Evolutionary conservation across 2,113 vertebrate species (phyloP), one percentile per base, ranked within the genome.

Genomic region (Apus apus): DNA sequence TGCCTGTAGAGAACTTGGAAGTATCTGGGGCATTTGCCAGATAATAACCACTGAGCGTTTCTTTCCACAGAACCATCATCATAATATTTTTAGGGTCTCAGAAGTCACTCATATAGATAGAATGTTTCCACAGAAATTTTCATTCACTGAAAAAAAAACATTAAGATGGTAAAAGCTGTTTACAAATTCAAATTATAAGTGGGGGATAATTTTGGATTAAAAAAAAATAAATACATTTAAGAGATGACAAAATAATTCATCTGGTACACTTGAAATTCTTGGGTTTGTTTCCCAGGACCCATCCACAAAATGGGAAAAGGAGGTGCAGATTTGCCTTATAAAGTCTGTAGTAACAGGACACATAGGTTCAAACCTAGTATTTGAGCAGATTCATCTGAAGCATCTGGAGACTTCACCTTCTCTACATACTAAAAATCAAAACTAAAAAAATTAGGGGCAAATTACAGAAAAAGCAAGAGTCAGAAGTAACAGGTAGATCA

Each of bases 21-120:
- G 36, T 95, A 95, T 95, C 90, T 96, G 64, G 94, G 90, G 85
- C 75, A 92, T 80, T 91, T 90, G 78, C 66, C 85, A 96, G 80
- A 81, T 91, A 90, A 94, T 62, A 93, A 89, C 65, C 54, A 91
- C 48, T 50, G 60, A 68, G 34, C 23, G 73, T 38, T 93, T 89
- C 32, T 87, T 89, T 81, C 58, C 21, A 74, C 64, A 89, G 68
- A 89, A 71, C 4, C 15, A 85, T 72, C 58, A 89, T 60, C 15
- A 38, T 64, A 46, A 48, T 36, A 36, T 87, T 95, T 94, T 83
- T 50, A 82, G 58, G 30, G 66, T 54, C 40, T 61, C 14, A 0
- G 32, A 76, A 90, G 25, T 79, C 50, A 82, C 11, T 87, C 50
- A 48, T 4, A 64, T 5, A 77, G 46, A 77, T 12, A 67, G 29